A percentile compares a stretch with the other conserved stretches of the same genome.
Evolutionary conservation across 1,140 invertebrate species (phyloP).

Genomic region (Apis laboriosa): DNA sequence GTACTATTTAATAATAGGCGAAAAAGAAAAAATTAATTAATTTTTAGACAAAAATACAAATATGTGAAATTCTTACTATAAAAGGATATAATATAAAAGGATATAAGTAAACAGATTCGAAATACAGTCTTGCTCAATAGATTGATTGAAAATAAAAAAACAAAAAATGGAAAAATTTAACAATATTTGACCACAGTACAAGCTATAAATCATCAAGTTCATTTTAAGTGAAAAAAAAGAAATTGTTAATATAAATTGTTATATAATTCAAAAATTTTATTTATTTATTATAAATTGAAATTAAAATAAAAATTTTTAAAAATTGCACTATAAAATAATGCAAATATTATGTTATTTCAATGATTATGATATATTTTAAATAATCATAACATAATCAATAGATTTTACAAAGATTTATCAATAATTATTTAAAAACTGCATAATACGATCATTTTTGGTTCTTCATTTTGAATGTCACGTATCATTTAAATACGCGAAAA

Average conservation of each 20-base stretch:
- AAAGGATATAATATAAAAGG: slow-evolving; percentile 64
- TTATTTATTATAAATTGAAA: background rate
- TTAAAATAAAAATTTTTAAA: too few relatives aligned
- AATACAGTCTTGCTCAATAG: slow-evolving; percentile 46
- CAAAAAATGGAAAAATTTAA: slow-evolving; percentile 12
- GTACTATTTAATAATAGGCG: background rate
- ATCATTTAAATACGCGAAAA: background rate
- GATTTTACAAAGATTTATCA: background rate
- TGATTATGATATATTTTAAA: background rate
- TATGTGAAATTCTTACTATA: slow-evolving; percentile 56
- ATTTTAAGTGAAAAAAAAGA: slow-evolving; percentile 4
- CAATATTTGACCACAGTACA: background rate
- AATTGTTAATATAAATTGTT: background rate
- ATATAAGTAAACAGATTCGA: slow-evolving; percentile 55
- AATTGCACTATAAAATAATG: background rate
- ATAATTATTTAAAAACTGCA: too few relatives aligned
- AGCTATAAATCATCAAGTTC: slow-evolving; percentile 11
- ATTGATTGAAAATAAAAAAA: slow-evolving; percentile 23
- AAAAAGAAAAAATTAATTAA: slow-evolving; percentile 26
- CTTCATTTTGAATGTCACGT: background rate
- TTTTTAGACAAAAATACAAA: slow-evolving; percentile 39
- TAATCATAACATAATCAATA: background rate
- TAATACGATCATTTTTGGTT: background rate
- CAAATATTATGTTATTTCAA: background rate
- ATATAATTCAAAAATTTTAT: background rate